phyloP scores from a whole-genome alignment of 2,797 vertebrate species.

The Chelidonichthys spinosus region DNA sequence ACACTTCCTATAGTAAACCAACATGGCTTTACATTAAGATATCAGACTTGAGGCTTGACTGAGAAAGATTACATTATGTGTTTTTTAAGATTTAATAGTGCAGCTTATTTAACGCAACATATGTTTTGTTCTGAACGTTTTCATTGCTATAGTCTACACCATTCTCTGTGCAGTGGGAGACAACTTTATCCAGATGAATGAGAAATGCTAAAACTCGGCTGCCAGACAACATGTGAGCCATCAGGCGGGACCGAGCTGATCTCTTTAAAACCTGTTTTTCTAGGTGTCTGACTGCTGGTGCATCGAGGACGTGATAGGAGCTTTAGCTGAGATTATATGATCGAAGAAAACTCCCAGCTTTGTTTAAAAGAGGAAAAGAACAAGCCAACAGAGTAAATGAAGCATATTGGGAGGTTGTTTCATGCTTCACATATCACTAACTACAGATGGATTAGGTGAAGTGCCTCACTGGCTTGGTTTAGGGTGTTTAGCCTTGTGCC shows the following conservation, averaged over 20 bases:
- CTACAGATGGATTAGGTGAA: slow-evolving; percentile 21
- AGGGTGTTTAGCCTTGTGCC: slow-evolving; percentile 27
- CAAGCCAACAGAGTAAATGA: slow-evolving; percentile 23
- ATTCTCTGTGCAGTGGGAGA: slow-evolving; percentile 19
- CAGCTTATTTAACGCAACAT: background rate
- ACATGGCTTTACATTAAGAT: too few species aligned
- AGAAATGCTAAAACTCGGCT: slow-evolving; percentile 34
- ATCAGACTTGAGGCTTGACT: background rate
- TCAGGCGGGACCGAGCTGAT: background rate
- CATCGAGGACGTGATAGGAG: slow-evolving; percentile 10
- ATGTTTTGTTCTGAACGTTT: background rate
- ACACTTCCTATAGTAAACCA: too few species aligned
- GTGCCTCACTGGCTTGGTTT: slow-evolving; percentile 27
- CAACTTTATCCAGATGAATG: slow-evolving; percentile 58
- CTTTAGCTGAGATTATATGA: slow-evolving; percentile 4
- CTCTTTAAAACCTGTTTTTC: slow-evolving; percentile 30
- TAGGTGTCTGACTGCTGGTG: slow-evolving; percentile 22
- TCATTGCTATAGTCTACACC: background rate
- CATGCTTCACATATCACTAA: slow-evolving; percentile 37
- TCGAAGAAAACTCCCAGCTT: slow-evolving; percentile 11
- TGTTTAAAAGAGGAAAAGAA: slow-evolving; percentile 14
- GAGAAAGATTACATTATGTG: too few species aligned
- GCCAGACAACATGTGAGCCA: slow-evolving; percentile 13
- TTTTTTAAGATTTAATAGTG: background rate
- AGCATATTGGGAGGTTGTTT: slow-evolving; percentile 33